Percentiles rank a stretch among this genome's conserved stretches.
Evolutionary conservation across 2,113 vertebrate genomes (phyloP).

Genomic region (Nothocercus nigrocapillus): DNA sequence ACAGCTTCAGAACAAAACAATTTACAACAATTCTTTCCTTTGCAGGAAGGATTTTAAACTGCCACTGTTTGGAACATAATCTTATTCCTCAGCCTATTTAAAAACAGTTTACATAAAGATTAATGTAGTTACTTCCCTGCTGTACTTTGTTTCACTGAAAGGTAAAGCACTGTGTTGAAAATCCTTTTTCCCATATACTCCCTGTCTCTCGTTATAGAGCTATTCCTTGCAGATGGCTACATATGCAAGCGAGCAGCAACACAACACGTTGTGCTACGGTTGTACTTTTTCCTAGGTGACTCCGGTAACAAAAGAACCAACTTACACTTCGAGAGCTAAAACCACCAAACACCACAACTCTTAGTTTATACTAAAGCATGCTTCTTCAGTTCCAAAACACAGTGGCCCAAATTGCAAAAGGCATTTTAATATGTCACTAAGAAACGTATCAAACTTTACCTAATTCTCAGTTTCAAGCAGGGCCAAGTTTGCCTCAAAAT

Average conservation of each 20-base stretch:
- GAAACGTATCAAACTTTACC: neutral
- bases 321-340: neutral
- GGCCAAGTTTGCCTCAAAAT: neutral
- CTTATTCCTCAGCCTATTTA: neutral
- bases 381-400: neutral
- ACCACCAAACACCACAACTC: neutral
- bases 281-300: rapidly evolving
- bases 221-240: neutral
- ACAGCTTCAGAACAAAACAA: neutral
- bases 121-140: neutral
- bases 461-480: neutral
- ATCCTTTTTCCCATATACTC: neutral
- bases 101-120: slow-evolving; percentile 13
- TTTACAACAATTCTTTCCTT: slow-evolving; percentile 30
- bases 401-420: neutral
- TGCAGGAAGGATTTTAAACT: slow-evolving; percentile 31
- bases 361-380: neutral
- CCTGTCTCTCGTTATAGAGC: neutral
- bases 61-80: neutral
- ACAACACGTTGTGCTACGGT: rapidly evolving
- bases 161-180: neutral
- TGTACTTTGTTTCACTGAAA: neutral
- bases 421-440: neutral
- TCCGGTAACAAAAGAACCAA: neutral
- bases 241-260: neutral